Conservation (phyloP, 2,888 invertebrate species). For the Microdon myrmicae region DNA sequence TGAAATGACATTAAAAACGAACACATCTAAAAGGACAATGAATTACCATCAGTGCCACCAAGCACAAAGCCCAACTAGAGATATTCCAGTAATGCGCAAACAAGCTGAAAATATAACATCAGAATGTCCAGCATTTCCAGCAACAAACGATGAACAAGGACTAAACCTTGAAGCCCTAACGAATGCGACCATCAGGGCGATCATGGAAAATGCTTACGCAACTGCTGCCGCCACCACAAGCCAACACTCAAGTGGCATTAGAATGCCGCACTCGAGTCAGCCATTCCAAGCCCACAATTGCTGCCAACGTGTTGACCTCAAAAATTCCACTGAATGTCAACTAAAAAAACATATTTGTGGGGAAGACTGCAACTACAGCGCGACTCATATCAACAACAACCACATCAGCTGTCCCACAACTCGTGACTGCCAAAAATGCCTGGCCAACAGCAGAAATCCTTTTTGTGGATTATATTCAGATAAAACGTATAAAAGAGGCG, state of each 20-base stretch:
- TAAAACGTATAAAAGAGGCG: constrained; percentile 33
- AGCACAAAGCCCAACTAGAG: too few relatives aligned
- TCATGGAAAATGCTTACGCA: constrained; percentile 33
- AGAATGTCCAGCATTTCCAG: too few relatives aligned
- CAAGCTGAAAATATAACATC: too few relatives aligned
- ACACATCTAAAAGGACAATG: constrained; percentile 28
- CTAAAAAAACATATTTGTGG: constrained; percentile 47
- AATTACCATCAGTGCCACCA: constrained; percentile 28
- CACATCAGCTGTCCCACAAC: constrained; percentile 43
- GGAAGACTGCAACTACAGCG: constrained; percentile 31
- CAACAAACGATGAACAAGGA: constrained; percentile 35
- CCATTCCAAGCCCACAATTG: constrained; percentile 33
- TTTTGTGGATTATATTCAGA: constrained; percentile 23
- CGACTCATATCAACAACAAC: constrained; percentile 27
- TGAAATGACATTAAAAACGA: constrained; percentile 35
- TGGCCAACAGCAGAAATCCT: constrained; percentile 42
- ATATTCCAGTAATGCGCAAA: too few relatives aligned
- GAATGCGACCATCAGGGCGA: constrained; percentile 37
- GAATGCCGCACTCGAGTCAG: constrained; percentile 11
- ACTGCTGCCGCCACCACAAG: constrained; percentile 25
- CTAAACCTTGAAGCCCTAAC: constrained; percentile 32
- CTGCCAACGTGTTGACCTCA: constrained; percentile 50
- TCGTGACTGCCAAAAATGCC: constrained; percentile 47
- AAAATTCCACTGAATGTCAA: constrained; percentile 45
- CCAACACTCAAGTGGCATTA: constrained; percentile 28